These are phyloP conservation scores for Eulemur mongoz DNA, from an alignment of 2,797 vertebrate species.

Conservation along the genomic window DNA sequence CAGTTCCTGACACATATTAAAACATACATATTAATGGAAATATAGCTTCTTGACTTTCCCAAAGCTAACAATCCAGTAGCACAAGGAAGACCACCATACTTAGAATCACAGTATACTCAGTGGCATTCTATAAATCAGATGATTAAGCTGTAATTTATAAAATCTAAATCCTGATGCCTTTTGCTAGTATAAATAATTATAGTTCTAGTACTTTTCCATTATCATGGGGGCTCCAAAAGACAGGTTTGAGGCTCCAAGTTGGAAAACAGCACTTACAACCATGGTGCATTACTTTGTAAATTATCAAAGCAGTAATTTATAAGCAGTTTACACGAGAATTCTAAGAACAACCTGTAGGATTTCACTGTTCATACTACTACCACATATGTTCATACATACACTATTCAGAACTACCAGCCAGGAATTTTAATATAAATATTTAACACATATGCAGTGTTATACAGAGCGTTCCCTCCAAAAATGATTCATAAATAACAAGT, in stretches of 20 bases:
- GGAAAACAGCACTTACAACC: neutral
- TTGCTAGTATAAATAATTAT: neutral
- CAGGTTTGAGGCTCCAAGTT: neutral
- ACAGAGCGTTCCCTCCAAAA: neutral
- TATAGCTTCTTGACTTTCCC: slow-evolving; percentile 20
- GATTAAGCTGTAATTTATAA: neutral
- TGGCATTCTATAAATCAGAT: neutral
- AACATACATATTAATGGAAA: neutral
- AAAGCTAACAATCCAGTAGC: neutral
- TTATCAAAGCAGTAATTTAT: neutral
- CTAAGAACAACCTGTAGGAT: neutral
- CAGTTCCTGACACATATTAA: neutral
- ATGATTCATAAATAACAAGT: slow-evolving; percentile 11
- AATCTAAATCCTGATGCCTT: neutral
- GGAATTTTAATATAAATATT: neutral
- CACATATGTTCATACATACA: neutral
- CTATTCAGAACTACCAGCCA: neutral
- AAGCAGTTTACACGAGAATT: neutral
- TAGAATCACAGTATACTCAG: neutral
- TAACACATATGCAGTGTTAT: neutral
- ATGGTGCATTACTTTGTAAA: neutral
- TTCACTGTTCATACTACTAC: neutral
- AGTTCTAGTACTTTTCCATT: neutral
- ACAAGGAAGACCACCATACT: neutral
- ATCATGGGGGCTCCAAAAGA: neutral